Evolutionary conservation across 2,113 vertebrate genomes (phyloP).

Genomic region (Phocoena phocoena): DNA sequence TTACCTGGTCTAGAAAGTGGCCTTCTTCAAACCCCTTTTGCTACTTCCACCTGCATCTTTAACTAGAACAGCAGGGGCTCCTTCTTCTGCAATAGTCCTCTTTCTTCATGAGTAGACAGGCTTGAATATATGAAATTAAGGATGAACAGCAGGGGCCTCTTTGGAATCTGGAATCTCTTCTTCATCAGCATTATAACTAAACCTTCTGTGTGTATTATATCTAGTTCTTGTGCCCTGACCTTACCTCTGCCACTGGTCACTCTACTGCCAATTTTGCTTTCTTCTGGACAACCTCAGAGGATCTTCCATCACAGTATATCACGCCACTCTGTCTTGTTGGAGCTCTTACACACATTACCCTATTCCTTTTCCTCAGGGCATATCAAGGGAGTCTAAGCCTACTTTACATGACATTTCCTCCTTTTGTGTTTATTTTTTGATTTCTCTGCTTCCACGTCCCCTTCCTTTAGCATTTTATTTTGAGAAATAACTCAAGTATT

Average conservation of each 20-base stretch:
- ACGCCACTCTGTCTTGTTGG: background rate
- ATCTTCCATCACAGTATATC: background rate
- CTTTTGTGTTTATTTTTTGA: background rate
- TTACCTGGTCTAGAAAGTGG: background rate
- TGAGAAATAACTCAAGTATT: background rate
- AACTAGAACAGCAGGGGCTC: background rate
- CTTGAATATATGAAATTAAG: background rate
- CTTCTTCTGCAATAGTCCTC: background rate
- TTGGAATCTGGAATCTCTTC: background rate
- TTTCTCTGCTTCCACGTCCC: background rate
- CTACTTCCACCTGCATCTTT: background rate
- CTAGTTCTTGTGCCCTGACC: background rate
- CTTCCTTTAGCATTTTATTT: background rate
- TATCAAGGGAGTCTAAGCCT: background rate
- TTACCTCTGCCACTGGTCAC: background rate
- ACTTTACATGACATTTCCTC: background rate
- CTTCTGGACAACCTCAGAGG: background rate
- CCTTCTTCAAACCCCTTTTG: background rate
- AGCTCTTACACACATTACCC: background rate
- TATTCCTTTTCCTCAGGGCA: background rate
- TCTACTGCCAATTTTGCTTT: background rate
- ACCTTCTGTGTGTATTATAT: background rate
- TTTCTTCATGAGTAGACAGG: background rate
- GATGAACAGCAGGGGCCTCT: background rate
- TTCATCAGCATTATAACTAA: background rate